Evolutionary conservation across 2,888 invertebrate genomes (phyloP), one percentile per base, ranked within the genome.

Genomic region (Dexiosoma caninum): DNA sequence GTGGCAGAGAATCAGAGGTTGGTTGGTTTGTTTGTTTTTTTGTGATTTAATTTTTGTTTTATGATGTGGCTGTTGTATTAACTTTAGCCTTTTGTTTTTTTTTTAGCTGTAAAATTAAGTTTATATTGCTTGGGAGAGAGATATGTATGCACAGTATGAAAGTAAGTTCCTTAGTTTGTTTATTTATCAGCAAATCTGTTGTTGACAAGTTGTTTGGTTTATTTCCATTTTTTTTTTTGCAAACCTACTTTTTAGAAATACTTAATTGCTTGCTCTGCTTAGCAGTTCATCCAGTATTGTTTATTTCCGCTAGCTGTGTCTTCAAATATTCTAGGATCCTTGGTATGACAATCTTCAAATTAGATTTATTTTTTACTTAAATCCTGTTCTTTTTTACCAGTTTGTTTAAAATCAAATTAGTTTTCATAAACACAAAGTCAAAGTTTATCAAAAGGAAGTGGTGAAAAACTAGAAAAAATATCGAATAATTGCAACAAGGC

Each of bases 171-270:
- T 16, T 23, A 32, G 59, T 53, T 49, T 59, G 76, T 23, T 69
- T 77, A 55, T 49, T 69, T 77, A 55, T 49, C 14, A 59, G 7
- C 55, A 74, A 64, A 46, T 81, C 78, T 81, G 81, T 74, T 70
- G 44, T 46, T 78, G 77, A 78, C 75, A 78, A 74, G 62, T 64
- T 55, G 27, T 55, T 35, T 37, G 30, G 32, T 44, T 23, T 10
- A n/a, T 46, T 55, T 53, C 0, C 59, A 6, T 51, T 66, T 74
- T 7, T 16, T n/a, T n/a, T n/a, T n/a, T n/a, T n/a, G n/a, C n/a
- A n/a, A n/a, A n/a, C n/a, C n/a, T n/a, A n/a, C n/a, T n/a, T n/a
- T 42, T 53, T 40, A 8, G 21, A n/a, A 40, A 16, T 46, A 44
- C n/a, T 49, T 70, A 35, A 19, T 35, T 32, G 19, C 19, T 46